Conservation (phyloP, 2,113 vertebrate genomes). For the Chitala chitala region DNA sequence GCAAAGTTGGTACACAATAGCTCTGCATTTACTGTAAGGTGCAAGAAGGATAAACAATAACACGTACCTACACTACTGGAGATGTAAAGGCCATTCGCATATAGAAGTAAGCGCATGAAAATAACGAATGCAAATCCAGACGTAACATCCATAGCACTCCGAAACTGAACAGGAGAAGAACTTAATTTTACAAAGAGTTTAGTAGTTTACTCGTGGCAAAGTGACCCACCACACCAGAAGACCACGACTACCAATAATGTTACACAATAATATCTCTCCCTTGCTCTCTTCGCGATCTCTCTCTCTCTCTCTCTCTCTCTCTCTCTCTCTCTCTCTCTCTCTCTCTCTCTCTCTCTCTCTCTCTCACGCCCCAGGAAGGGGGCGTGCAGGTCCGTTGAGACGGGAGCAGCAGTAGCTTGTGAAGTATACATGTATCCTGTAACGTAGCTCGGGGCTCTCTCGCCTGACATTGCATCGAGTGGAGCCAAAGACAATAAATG, state of each 20-base stretch:
- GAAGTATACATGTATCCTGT: too few relatives aligned
- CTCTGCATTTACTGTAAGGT: not conserved
- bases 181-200: conserved; percentile 1
- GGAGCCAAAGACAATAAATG: too few relatives aligned
- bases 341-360: not conserved
- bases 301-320: conserved; percentile 12
- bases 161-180: not conserved
- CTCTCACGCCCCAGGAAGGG: conserved; percentile 5
- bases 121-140: conserved; percentile 22
- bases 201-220: too few relatives aligned
- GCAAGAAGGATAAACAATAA: not conserved
- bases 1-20: not conserved
- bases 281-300: not conserved
- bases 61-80: conserved; percentile 27
- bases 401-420: too few relatives aligned
- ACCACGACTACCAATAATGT: not conserved
- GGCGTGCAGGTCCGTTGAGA: too few relatives aligned
- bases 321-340: not conserved
- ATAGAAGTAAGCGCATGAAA: conserved; percentile 11
- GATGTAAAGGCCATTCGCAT: conserved; percentile 27
- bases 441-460: too few relatives aligned
- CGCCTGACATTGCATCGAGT: too few relatives aligned
- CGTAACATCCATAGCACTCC: conserved; percentile 28
- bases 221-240: not conserved
- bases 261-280: not conserved